A percentile compares a stretch with the other conserved stretches of the same genome.
These are phyloP conservation scores for Eupristina koningsbergeri DNA, from an alignment of 1,140 invertebrate species.

Conservation along the genomic window DNA sequence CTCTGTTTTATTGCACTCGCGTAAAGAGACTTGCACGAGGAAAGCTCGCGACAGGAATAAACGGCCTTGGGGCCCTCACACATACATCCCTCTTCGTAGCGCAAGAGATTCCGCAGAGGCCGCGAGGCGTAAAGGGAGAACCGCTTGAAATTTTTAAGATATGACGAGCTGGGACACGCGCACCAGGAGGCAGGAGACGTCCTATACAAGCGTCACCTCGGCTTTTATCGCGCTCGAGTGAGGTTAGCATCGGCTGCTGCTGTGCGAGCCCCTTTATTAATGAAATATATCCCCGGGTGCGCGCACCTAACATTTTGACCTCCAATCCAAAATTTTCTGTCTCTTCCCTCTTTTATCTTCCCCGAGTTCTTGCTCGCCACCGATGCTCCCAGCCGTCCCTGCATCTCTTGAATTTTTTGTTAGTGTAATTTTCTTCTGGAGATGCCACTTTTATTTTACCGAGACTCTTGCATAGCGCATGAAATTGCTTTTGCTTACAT, in stretches of 20 bases:
- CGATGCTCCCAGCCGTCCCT: neutral
- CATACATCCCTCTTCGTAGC: slow-evolving; percentile 44
- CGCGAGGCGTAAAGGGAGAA: neutral
- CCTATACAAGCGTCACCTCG: too few species aligned
- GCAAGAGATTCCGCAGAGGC: slow-evolving; percentile 15
- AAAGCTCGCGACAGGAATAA: slow-evolving; percentile 36
- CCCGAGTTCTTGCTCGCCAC: too few species aligned
- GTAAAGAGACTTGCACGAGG: slow-evolving; percentile 1
- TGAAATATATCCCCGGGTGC: neutral
- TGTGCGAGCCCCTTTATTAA: slow-evolving; percentile 6
- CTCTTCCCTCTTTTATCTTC: too few species aligned
- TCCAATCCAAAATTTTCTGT: slow-evolving; percentile 10
- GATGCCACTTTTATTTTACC: neutral
- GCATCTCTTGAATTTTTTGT: slow-evolving; percentile 22
- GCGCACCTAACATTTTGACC: neutral
- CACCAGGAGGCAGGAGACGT: too few species aligned
- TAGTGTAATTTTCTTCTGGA: neutral
- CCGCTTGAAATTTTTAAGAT: slow-evolving; percentile 46
- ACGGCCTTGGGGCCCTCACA: slow-evolving; percentile 28
- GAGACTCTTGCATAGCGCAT: neutral
- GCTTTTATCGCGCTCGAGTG: too few species aligned
- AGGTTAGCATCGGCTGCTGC: neutral
- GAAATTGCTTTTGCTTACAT: slow-evolving; percentile 1
- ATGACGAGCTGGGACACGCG: neutral
- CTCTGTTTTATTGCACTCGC: slow-evolving; percentile 29